Evolutionary conservation across 2,797 vertebrate species (phyloP).

Genomic region (Diglossa cyanea): DNA sequence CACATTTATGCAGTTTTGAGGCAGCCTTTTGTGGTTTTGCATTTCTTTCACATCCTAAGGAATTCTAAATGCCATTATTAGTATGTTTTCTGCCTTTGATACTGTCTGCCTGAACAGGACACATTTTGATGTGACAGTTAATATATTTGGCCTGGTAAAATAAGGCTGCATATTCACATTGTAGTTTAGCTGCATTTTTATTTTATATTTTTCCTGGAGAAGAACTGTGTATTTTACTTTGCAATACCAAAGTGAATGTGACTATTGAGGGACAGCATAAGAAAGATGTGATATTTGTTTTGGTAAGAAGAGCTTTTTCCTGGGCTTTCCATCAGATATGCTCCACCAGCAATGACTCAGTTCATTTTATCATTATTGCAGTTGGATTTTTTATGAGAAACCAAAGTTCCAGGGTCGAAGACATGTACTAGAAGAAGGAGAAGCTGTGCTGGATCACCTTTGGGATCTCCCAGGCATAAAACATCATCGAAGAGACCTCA

Average conservation of each 20-base stretch:
- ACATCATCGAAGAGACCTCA: constrained; percentile 48
- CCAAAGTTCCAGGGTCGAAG: constrained; percentile 80
- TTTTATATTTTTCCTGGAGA: not conserved
- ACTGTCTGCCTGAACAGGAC: not conserved
- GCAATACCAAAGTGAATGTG: not conserved
- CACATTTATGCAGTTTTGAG: not conserved
- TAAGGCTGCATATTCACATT: not conserved
- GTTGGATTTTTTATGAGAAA: constrained; percentile 86
- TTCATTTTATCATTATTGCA: constrained; percentile 64
- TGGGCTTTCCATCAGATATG: not conserved
- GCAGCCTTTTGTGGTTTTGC: not conserved
- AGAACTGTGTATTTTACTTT: not conserved
- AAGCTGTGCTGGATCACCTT: constrained; percentile 73
- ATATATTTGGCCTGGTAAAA: not conserved
- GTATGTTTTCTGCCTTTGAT: not conserved
- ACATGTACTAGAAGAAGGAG: constrained; percentile 83
- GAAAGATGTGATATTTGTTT: not conserved
- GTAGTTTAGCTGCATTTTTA: not conserved
- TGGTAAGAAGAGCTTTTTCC: not conserved
- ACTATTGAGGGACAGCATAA: not conserved
- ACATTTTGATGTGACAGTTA: not conserved
- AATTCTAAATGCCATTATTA: not conserved
- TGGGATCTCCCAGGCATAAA: constrained; percentile 67
- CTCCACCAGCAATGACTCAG: not conserved
- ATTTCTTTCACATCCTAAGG: not conserved